phyloP scores from a whole-genome alignment of 37 sponge, comb jelly and placozoan species.

The Bolinopsis microptera region DNA sequence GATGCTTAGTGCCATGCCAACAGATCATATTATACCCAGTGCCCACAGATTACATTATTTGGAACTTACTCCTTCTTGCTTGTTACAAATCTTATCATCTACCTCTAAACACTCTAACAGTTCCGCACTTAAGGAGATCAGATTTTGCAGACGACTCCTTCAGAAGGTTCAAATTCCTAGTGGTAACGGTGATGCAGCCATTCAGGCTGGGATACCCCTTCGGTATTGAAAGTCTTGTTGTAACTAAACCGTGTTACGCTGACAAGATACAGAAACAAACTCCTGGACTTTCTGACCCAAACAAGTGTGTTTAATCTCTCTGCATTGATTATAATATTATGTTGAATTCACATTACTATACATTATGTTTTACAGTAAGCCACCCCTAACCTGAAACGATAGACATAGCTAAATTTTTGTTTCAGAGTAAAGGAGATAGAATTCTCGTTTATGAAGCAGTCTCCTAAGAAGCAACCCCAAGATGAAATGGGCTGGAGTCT shows the following conservation, averaged over 20 bases:
- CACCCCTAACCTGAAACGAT: too few species aligned
- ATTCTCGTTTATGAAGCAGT: constrained; percentile 27
- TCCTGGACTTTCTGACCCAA: constrained; percentile 5
- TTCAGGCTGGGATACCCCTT: constrained; percentile 3
- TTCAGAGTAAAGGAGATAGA: neutral
- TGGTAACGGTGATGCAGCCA: constrained; percentile 26
- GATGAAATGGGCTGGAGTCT: neutral
- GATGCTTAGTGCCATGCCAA: too few species aligned
- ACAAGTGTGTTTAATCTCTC: neutral
- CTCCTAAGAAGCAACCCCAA: neutral
- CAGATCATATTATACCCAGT: neutral
- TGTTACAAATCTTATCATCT: neutral
- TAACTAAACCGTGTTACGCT: neutral
- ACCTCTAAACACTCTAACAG: too few species aligned
- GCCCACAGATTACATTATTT: neutral
- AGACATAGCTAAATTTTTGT: too few species aligned
- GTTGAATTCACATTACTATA: neutral
- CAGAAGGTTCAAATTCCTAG: neutral
- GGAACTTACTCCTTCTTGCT: neutral
- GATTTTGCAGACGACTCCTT: constrained; percentile 21
- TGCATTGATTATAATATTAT: too few species aligned
- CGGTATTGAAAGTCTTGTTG: neutral
- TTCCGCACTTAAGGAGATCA: too few species aligned
- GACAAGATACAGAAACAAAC: neutral
- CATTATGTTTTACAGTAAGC: too few species aligned